Percentiles rank a stretch among this genome's conserved stretches.
Conservation (phyloP, 2,888 invertebrate genomes). For the Leucozona laternaria region DNA sequence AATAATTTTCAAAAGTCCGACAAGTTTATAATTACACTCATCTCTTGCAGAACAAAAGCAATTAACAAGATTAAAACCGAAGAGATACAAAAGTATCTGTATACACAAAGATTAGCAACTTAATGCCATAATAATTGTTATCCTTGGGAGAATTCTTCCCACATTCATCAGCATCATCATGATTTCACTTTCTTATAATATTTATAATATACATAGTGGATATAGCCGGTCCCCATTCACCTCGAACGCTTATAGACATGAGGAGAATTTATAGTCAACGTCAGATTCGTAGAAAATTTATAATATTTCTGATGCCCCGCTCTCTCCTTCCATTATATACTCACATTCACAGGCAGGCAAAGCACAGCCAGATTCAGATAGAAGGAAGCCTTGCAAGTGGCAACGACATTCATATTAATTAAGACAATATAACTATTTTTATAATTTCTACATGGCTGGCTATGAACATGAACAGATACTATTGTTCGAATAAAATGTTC, state of each 20-base stretch:
- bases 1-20: slow-evolving; percentile 42
- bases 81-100: slow-evolving; percentile 34
- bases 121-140: slow-evolving; percentile 56
- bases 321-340: slow-evolving; percentile 25
- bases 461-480: slow-evolving; percentile 32
- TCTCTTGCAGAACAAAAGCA: slow-evolving; percentile 62
- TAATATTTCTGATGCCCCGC: background rate
- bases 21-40: slow-evolving; percentile 63
- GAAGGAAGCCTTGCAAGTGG: slow-evolving; percentile 59
- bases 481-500: slow-evolving; percentile 51
- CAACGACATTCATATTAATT: slow-evolving; percentile 67
- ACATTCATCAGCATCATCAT: slow-evolving; percentile 27
- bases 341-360: too few relatives aligned
- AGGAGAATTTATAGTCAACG: slow-evolving; percentile 33
- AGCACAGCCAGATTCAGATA: slow-evolving; percentile 19
- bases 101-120: slow-evolving; percentile 48
- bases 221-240: slow-evolving; percentile 31
- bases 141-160: slow-evolving; percentile 41
- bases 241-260: slow-evolving; percentile 36
- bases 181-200: slow-evolving; percentile 15
- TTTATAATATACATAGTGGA: background rate
- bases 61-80: slow-evolving; percentile 68
- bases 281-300: slow-evolving; percentile 17
- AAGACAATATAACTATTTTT: slow-evolving; percentile 61
- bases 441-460: slow-evolving; percentile 60